phyloP scores from a whole-genome alignment of 2,797 vertebrate genomes.

The Eutrigla gurnardus region DNA sequence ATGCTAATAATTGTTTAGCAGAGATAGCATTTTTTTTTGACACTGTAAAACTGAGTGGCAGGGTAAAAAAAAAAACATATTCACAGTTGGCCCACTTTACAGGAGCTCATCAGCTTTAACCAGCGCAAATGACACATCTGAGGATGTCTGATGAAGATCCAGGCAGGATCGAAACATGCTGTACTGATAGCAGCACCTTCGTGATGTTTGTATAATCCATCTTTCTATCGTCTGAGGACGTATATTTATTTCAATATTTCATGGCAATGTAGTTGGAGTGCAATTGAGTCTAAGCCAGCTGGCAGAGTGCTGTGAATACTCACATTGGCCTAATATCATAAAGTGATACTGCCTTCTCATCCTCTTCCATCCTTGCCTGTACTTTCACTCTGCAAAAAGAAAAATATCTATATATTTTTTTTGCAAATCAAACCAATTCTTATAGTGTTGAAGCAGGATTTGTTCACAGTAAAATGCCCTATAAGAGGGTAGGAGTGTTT shows the following conservation, averaged over 20 bases:
- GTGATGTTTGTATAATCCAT: too few species aligned
- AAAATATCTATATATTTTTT: not conserved
- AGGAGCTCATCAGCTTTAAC: too few species aligned
- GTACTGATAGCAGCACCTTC: too few species aligned
- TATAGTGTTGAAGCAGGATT: not conserved
- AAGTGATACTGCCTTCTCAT: not conserved
- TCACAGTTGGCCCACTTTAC: too few species aligned
- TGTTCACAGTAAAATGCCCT: not conserved
- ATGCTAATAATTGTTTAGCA: not conserved
- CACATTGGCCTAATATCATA: constrained; percentile 17
- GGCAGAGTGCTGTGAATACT: constrained; percentile 27
- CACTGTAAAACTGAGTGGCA: too few species aligned
- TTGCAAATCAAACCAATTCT: not conserved
- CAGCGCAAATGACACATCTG: too few species aligned
- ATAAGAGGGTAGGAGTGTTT: not conserved
- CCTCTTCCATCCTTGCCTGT: not conserved
- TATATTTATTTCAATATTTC: not conserved
- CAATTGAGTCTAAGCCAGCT: not conserved
- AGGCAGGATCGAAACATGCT: too few species aligned
- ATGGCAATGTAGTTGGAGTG: not conserved
- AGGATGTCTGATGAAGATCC: too few species aligned
- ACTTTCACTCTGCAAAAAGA: not conserved
- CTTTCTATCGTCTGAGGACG: not conserved
- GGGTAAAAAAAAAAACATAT: too few species aligned
- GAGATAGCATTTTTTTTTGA: too few species aligned